A percentile compares a stretch with the other conserved stretches of the same genome.
Conservation (phyloP, 2,888 invertebrate genomes). For the Bursaphelenchus okinawaensis region DNA sequence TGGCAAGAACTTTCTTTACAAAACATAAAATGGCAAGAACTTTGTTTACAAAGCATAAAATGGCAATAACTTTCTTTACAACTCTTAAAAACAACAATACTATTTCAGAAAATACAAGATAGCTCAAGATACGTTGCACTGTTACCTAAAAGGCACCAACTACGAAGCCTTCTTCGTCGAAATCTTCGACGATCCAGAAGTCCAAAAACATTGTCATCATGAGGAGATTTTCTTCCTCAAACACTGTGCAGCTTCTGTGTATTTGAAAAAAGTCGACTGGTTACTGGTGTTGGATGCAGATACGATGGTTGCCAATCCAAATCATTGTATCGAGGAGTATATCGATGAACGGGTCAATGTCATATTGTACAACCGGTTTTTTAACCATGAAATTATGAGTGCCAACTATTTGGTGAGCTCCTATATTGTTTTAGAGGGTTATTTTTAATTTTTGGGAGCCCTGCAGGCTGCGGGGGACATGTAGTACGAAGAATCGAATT, state of each 20-base stretch:
- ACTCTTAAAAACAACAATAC: neutral
- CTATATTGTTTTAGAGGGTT: no score
- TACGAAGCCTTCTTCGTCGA: slow-evolving; percentile 43
- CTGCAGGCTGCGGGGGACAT: no score
- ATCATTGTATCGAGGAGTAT: slow-evolving; percentile 50
- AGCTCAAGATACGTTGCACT: slow-evolving; percentile 41
- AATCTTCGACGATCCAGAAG: slow-evolving; percentile 37
- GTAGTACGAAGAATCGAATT: no score
- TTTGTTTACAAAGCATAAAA: neutral
- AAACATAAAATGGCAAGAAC: no score
- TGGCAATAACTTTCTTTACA: neutral
- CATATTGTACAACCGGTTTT: slow-evolving; percentile 48
- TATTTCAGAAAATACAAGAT: slow-evolving; percentile 32
- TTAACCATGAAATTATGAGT: slow-evolving; percentile 48
- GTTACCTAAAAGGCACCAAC: slow-evolving; percentile 46
- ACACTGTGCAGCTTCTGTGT: slow-evolving; percentile 41
- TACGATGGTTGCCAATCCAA: slow-evolving; percentile 44
- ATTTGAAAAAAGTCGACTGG: slow-evolving; percentile 44
- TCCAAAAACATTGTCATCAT: neutral
- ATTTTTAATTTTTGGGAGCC: no score
- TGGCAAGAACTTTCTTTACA: neutral
- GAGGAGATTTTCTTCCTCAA: neutral
- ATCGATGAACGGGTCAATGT: slow-evolving; percentile 44
- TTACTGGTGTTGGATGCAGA: slow-evolving; percentile 50
- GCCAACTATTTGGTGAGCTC: slow-evolving; percentile 46